Percentiles rank a stretch among this genome's conserved stretches.
These are phyloP conservation scores for Ormyrus labotus DNA, from an alignment of 2,888 invertebrate species.

Conservation along the genomic window DNA sequence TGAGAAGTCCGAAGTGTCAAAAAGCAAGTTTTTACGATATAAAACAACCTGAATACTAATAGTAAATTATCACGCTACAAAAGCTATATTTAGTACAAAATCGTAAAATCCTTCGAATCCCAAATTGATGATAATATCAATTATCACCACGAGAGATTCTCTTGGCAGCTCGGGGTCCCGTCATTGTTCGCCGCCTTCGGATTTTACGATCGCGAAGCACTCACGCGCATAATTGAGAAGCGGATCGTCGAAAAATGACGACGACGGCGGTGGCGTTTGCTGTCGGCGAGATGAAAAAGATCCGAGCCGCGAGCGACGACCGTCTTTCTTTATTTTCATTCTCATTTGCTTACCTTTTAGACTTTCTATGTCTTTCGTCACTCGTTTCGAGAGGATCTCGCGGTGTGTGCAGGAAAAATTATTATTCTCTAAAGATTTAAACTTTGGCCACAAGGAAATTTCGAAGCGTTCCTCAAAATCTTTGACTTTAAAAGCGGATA, in stretches of 20 bases:
- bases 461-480: no score
- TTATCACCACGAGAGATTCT: constrained; percentile 44
- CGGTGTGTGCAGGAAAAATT: no score
- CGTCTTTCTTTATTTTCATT: constrained; percentile 49
- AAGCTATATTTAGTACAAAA: constrained; percentile 32
- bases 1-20: neutral
- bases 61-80: constrained; percentile 45
- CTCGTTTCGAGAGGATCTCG: no score
- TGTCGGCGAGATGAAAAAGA: constrained; percentile 65
- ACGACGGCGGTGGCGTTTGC: constrained; percentile 16
- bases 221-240: constrained; percentile 42
- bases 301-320: neutral
- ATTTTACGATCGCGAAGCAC: constrained; percentile 24
- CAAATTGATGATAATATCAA: constrained; percentile 57
- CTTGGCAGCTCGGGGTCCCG: neutral
- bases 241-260: constrained; percentile 38
- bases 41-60: constrained; percentile 34
- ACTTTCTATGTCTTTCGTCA: no score
- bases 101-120: constrained; percentile 24
- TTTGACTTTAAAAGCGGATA: no score
- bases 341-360: constrained; percentile 49
- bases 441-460: no score
- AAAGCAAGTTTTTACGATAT: constrained; percentile 23
- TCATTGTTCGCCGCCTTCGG: constrained; percentile 42
- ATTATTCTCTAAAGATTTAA: no score